Evolutionary conservation across 2,113 vertebrate genomes (phyloP).

Genomic region (Cheilinus undulatus): DNA sequence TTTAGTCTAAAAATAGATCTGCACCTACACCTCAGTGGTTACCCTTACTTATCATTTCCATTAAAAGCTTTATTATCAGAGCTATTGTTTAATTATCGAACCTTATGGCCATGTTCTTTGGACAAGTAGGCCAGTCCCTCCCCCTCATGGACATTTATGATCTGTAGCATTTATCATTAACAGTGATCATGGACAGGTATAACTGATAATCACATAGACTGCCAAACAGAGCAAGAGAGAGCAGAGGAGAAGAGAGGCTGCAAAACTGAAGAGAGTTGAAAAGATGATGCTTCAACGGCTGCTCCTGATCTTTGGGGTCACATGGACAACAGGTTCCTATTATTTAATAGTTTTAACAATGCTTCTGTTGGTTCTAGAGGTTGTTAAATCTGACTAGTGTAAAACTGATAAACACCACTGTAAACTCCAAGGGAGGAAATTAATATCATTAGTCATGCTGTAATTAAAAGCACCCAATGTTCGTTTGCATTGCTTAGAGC

Average conservation of each 20-base stretch:
- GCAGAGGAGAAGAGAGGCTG: neutral
- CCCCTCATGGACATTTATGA: slow-evolving; percentile 40
- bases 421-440: neutral
- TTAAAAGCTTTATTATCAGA: slow-evolving; percentile 20
- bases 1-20: too few species aligned
- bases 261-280: neutral
- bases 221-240: neutral
- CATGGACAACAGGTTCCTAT: slow-evolving; percentile 64
- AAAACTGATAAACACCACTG: neutral
- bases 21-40: neutral
- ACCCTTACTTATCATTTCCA: slow-evolving; percentile 1
- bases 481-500: neutral
- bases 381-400: neutral
- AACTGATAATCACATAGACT: slow-evolving; percentile 29
- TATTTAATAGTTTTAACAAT: neutral
- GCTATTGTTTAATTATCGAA: slow-evolving; percentile 13
- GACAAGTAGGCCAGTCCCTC: slow-evolving; percentile 42
- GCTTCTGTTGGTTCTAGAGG: neutral
- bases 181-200: slow-evolving; percentile 21
- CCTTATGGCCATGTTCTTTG: slow-evolving; percentile 44
- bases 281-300: slow-evolving; percentile 58
- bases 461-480: neutral
- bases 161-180: neutral
- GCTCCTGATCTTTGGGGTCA: slow-evolving; percentile 52
- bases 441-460: neutral